A percentile compares a stretch with the other conserved stretches of the same genome.
Conservation (phyloP, 2,888 invertebrate species). For the Cryptocheilus praepositus region DNA sequence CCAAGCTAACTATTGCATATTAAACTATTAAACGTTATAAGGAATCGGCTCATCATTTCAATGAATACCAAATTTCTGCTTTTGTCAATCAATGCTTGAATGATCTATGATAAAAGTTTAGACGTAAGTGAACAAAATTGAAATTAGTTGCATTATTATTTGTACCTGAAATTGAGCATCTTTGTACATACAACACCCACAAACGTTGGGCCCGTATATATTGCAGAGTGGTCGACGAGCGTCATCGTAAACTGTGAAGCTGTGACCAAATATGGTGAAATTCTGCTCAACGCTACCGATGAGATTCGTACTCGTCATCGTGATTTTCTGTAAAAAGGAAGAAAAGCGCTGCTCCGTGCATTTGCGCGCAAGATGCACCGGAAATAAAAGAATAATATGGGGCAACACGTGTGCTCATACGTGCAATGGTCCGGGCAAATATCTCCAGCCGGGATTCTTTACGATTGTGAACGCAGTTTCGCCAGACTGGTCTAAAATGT, state of each 20-base stretch:
- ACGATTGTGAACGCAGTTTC: conserved; percentile 86
- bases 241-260: conserved; percentile 82
- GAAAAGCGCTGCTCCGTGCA: conserved; percentile 5
- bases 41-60: too few relatives aligned
- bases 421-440: conserved; percentile 59
- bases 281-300: conserved; percentile 84
- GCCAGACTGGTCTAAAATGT: conserved; percentile 87
- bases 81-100: background rate
- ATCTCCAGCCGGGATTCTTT: conserved; percentile 62
- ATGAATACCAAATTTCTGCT: background rate
- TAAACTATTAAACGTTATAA: too few relatives aligned
- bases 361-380: too few relatives aligned
- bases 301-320: conserved; percentile 75
- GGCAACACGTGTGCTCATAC: conserved; percentile 33
- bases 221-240: conserved; percentile 80
- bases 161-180: conserved; percentile 80
- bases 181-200: conserved; percentile 78
- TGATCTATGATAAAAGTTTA: too few relatives aligned
- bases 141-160: too few relatives aligned
- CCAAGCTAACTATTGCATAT: too few relatives aligned
- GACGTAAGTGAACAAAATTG: too few relatives aligned
- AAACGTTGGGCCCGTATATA: conserved; percentile 85
- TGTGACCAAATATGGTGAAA: conserved; percentile 81
- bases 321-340: conserved; percentile 54
- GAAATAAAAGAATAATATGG: conserved; percentile 7